phyloP scores from a whole-genome alignment of 2,797 vertebrate species.

The Melanotaenia nigrans region DNA sequence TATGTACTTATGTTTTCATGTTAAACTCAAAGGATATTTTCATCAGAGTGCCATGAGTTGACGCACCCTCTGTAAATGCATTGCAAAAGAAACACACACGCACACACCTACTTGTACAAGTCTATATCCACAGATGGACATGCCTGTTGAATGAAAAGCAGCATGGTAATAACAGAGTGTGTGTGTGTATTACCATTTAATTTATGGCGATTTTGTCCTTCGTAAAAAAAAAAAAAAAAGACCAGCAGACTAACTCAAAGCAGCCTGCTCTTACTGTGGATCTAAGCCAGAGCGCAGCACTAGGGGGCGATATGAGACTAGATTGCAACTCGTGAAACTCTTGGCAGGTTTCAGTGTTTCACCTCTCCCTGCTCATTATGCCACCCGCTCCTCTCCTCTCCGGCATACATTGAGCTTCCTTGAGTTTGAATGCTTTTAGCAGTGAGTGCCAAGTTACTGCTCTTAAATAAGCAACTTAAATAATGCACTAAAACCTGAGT shows the following conservation, averaged over 20 bases:
- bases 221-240: slow-evolving; percentile 47
- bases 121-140: slow-evolving; percentile 71
- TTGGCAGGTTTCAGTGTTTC: slow-evolving; percentile 24
- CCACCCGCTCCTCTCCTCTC: not conserved
- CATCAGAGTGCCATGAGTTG: slow-evolving; percentile 58
- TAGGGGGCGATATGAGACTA: slow-evolving; percentile 81
- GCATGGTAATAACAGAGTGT: slow-evolving; percentile 67
- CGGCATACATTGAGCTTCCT: slow-evolving; percentile 18
- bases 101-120: slow-evolving; percentile 44
- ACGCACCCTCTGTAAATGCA: slow-evolving; percentile 58
- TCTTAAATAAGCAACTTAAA: slow-evolving; percentile 53
- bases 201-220: slow-evolving; percentile 79
- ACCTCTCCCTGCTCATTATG: not conserved
- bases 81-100: slow-evolving; percentile 33
- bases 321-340: slow-evolving; percentile 29
- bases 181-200: slow-evolving; percentile 59
- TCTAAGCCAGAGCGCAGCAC: slow-evolving; percentile 49
- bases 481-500: slow-evolving; percentile 32
- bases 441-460: slow-evolving; percentile 44
- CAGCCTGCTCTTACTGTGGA: slow-evolving; percentile 44
- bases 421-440: slow-evolving; percentile 37
- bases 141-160: slow-evolving; percentile 71
- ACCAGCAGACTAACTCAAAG: slow-evolving; percentile 70
- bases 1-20: slow-evolving; percentile 84
- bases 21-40: slow-evolving; percentile 77